Conservation (phyloP, 2,113 vertebrate species). For the Eleginops maclovinus region DNA sequence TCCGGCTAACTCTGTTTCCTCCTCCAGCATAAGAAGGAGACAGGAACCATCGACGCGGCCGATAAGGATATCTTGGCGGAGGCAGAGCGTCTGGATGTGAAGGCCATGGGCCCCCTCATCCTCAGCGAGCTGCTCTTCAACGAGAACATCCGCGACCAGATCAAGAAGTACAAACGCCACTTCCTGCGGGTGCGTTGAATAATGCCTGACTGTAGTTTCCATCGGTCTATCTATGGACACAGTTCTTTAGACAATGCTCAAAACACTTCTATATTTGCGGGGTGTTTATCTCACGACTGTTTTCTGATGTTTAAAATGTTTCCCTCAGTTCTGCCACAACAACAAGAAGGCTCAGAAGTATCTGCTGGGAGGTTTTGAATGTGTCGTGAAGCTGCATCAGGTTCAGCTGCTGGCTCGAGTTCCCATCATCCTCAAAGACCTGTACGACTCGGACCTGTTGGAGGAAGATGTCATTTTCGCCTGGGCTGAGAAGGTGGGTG, state of each 20-base stretch:
- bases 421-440: constrained; percentile 94
- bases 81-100: constrained; percentile 97
- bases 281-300: too few species aligned
- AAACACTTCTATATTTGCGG: too few species aligned
- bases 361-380: constrained; percentile 95
- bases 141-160: constrained; percentile 96
- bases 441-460: constrained; percentile 96
- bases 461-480: constrained; percentile 96
- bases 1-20: background rate
- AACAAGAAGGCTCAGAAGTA: constrained; percentile 98
- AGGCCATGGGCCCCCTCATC: constrained; percentile 96
- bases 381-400: constrained; percentile 95
- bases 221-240: background rate
- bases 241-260: too few species aligned
- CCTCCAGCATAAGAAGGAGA: constrained; percentile 94
- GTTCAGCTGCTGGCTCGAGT: constrained; percentile 92
- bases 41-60: constrained; percentile 88
- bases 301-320: background rate
- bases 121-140: constrained; percentile 97
- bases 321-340: constrained; percentile 93
- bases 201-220: background rate
- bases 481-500: constrained; percentile 95
- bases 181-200: constrained; percentile 91
- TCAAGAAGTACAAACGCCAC: constrained; percentile 96
- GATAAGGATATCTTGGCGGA: constrained; percentile 97